Percentiles rank a stretch among this genome's conserved stretches.
Conservation (phyloP, 2,888 invertebrate genomes). For the Drosophila parthenogenetica region DNA sequence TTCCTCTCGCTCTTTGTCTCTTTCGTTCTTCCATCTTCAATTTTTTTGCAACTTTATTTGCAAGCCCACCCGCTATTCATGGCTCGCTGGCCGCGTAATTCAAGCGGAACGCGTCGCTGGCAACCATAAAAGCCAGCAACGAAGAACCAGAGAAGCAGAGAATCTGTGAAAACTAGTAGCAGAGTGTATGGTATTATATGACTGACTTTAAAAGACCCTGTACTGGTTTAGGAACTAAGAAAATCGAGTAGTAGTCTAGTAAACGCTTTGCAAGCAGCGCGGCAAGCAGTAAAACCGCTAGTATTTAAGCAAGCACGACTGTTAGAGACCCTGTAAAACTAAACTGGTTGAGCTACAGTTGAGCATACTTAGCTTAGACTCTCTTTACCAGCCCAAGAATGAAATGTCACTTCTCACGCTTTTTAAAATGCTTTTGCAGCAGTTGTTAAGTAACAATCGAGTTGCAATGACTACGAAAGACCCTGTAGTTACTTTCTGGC, state of each 20-base stretch:
- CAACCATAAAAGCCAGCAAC: conserved; percentile 74
- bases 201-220: neutral
- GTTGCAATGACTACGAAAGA: too few species aligned
- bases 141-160: conserved; percentile 27
- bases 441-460: too few species aligned
- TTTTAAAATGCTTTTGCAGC: too few species aligned
- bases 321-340: too few species aligned
- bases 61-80: conserved; percentile 48
- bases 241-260: neutral
- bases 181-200: neutral
- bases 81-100: conserved; percentile 76
- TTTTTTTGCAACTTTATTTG: conserved; percentile 68
- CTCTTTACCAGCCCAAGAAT: too few species aligned
- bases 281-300: too few species aligned
- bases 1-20: neutral
- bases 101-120: conserved; percentile 77
- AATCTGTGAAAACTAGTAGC: conserved; percentile 2
- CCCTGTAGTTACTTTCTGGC: too few species aligned
- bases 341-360: too few species aligned
- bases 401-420: too few species aligned
- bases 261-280: too few species aligned
- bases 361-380: too few species aligned
- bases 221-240: neutral
- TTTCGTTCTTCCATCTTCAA: conserved; percentile 10
- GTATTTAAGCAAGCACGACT: too few species aligned